phyloP scores from a whole-genome alignment of 2,797 vertebrate genomes.

The Melanotaenia parkinsoni region DNA sequence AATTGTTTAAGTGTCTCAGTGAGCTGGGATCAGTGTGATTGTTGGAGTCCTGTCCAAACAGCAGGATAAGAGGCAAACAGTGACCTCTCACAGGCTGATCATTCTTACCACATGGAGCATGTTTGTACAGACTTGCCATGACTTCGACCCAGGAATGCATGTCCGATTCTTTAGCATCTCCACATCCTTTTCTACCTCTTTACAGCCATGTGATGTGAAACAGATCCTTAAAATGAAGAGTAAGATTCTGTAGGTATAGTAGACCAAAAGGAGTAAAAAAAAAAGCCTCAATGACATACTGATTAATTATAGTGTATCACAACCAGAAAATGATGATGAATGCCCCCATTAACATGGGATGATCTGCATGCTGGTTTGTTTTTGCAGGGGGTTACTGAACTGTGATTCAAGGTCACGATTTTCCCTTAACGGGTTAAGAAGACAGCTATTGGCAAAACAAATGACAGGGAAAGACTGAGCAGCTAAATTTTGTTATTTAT shows the following conservation, averaged over 20 bases:
- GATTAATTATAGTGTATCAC: constrained; percentile 48
- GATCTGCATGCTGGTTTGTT: constrained; percentile 60
- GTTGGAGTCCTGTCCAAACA: constrained; percentile 77
- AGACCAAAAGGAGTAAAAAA: constrained; percentile 21
- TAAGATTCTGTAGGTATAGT: constrained; percentile 21
- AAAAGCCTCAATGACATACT: constrained; percentile 21
- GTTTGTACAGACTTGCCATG: constrained; percentile 73
- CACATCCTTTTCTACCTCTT: constrained; percentile 46
- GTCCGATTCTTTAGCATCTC: constrained; percentile 67
- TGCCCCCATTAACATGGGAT: constrained; percentile 53
- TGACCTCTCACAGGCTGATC: constrained; percentile 77
- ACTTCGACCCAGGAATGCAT: constrained; percentile 74
- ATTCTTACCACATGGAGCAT: constrained; percentile 78
- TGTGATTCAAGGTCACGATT: constrained; percentile 49
- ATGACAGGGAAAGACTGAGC: constrained; percentile 34
- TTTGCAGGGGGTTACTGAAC: constrained; percentile 54
- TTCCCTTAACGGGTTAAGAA: constrained; percentile 62
- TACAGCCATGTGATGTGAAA: constrained; percentile 40
- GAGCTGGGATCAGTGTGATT: constrained; percentile 75
- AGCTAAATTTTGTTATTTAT: constrained; percentile 16
- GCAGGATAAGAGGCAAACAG: constrained; percentile 67
- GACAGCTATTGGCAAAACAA: constrained; percentile 65
- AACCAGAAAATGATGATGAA: constrained; percentile 56
- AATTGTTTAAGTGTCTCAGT: constrained; percentile 69
- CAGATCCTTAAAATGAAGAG: constrained; percentile 20